Percentiles rank a stretch among this genome's conserved stretches.
These are phyloP conservation scores for Aphidius ervi DNA, from an alignment of 1,140 invertebrate genomes.

Conservation along the genomic window DNA sequence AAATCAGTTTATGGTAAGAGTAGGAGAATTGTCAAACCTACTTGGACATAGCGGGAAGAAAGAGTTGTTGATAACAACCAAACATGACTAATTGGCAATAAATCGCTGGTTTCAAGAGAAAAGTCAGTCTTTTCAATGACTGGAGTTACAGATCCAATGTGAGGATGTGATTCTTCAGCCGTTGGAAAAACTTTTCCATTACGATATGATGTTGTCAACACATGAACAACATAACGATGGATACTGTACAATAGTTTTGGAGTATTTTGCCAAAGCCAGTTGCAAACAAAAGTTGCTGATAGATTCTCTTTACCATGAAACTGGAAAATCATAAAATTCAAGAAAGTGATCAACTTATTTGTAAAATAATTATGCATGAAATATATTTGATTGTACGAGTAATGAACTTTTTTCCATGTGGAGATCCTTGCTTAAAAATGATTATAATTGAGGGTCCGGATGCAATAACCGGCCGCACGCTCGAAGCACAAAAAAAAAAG, in stretches of 20 bases:
- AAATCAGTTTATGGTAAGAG: too few species aligned
- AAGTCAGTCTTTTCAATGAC: constrained; percentile 63
- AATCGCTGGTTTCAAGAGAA: constrained; percentile 39
- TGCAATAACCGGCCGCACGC: neutral
- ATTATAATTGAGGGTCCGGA: too few species aligned
- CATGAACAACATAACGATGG: constrained; percentile 75
- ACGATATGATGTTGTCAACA: constrained; percentile 71
- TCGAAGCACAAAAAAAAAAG: neutral
- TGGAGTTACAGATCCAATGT: constrained; percentile 68
- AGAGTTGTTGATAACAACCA: constrained; percentile 75
- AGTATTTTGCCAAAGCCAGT: constrained; percentile 75
- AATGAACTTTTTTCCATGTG: too few species aligned
- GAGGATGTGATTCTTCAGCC: constrained; percentile 40
- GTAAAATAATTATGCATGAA: too few species aligned
- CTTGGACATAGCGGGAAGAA: constrained; percentile 63
- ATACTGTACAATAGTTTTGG: constrained; percentile 69
- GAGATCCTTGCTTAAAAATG: too few species aligned
- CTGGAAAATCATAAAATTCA: constrained; percentile 31
- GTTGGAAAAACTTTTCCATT: constrained; percentile 55
- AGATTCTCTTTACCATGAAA: constrained; percentile 74
- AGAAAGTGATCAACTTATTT: too few species aligned
- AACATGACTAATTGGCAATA: constrained; percentile 65
- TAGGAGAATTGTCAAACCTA: constrained; percentile 22
- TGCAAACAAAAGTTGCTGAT: constrained; percentile 69
- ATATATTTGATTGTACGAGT: too few species aligned